Base-by-base conservation (phyloP, 2,113 vertebrate species). In the Erythrocercus mccallii region DNA sequence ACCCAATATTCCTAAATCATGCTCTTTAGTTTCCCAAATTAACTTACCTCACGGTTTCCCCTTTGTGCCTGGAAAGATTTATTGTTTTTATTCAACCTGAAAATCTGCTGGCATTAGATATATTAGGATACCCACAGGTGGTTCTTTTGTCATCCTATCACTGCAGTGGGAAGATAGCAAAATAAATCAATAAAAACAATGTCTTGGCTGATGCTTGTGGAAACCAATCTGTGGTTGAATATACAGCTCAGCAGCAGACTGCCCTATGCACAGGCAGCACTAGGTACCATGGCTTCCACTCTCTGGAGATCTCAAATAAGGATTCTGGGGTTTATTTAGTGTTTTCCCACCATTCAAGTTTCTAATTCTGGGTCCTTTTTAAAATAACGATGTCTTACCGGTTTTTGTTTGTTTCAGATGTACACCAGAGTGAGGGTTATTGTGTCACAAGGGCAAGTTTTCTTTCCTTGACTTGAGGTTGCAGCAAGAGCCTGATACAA, bases 111-210 rank as follows among this genome's bases (percentile, higher is more conserved):
- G 93, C 93, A 96, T 97, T 96, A 97, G 94, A 95, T 94, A 74
- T 96, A 96, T 96, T 96, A 95, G 90, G 94, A 94, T 90, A 92
- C 93, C 94, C 90, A 96, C 90, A 96, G 92, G 95, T 96, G 93
- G 90, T 94, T 96, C 87, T 90, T 97, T 95, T 92, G 95, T 96
- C 94, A 90, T 93, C 76, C 93, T 92, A 94, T 83, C 94, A 74
- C 95, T 96, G 93, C 93, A 95, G 79, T 64, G 68, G 93, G 92
- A 93, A 96, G 95, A 95, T 95, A 96, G 96, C 92, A 96, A 93
- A 96, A 97, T 96, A 96, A 97, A 96, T 96, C 96, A 96, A 97
- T 96, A 94, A 94, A 95, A 92, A 90, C 94, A 95, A 88, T 86
- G 88, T 95, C 88, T 90, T 81, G 79, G 93, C 61, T 93, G 92